Evolutionary conservation across 2,888 invertebrate species (phyloP).

Genomic region (Orthosia incerta): DNA sequence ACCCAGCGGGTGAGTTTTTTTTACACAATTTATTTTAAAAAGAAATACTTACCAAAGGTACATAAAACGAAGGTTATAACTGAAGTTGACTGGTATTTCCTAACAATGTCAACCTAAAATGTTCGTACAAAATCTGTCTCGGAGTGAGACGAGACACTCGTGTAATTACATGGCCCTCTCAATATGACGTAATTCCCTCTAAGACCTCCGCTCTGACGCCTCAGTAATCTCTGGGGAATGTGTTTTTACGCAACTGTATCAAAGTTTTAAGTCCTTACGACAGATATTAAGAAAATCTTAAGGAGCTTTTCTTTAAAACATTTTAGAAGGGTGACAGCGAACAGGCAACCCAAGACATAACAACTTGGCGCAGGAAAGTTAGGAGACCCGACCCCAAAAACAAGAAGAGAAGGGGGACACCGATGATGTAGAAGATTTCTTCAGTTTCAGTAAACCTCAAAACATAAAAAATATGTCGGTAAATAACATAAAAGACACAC

Average conservation of each 20-base stretch:
- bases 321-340: slow-evolving; percentile 22
- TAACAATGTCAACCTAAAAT: slow-evolving; percentile 34
- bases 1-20: not conserved
- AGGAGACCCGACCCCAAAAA: too few species aligned
- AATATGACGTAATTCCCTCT: slow-evolving; percentile 56
- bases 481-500: slow-evolving; percentile 16
- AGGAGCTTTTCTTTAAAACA: slow-evolving; percentile 31
- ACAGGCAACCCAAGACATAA: too few species aligned
- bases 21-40: not conserved
- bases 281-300: slow-evolving; percentile 11
- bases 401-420: too few species aligned
- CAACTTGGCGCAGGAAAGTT: too few species aligned
- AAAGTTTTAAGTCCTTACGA: slow-evolving; percentile 51
- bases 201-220: slow-evolving; percentile 39
- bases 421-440: too few species aligned
- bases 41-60: not conserved
- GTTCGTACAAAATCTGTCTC: slow-evolving; percentile 46
- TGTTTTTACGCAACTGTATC: slow-evolving; percentile 59
- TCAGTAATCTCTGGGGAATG: slow-evolving; percentile 45
- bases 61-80: not conserved
- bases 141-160: slow-evolving; percentile 41
- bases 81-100: slow-evolving; percentile 9
- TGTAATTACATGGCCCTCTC: slow-evolving; percentile 58
- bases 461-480: not conserved
- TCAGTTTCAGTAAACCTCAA: not conserved